phyloP scores from a whole-genome alignment of 2,888 invertebrate species.

The Xanthia togata region DNA sequence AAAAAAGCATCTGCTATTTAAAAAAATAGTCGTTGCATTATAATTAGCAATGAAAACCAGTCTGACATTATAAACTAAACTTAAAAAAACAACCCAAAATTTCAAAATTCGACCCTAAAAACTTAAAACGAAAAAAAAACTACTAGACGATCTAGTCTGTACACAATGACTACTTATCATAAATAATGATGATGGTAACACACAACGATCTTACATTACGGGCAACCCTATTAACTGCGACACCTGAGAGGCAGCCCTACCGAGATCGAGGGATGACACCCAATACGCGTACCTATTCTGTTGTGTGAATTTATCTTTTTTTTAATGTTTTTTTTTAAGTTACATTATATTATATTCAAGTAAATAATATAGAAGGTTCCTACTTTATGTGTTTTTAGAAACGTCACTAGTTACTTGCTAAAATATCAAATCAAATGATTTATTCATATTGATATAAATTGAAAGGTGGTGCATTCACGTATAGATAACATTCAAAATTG shows the following conservation, averaged over 20 bases:
- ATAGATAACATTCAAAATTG: background rate
- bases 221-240: slow-evolving; percentile 75
- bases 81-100: background rate
- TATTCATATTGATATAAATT: too few species aligned
- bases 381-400: background rate
- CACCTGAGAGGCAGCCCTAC: slow-evolving; percentile 80
- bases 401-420: background rate
- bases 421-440: background rate
- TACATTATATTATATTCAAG: background rate
- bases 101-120: background rate
- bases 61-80: background rate
- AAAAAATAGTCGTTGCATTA: background rate
- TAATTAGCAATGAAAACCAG: slow-evolving; percentile 13
- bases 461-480: too few species aligned
- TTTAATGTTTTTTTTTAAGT: background rate
- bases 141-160: slow-evolving; percentile 1
- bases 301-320: slow-evolving; percentile 1
- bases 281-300: slow-evolving; percentile 72
- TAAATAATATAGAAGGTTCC: background rate
- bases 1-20: slow-evolving; percentile 9
- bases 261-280: slow-evolving; percentile 75
- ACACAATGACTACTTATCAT: slow-evolving; percentile 62
- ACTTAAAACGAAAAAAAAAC: background rate
- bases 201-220: slow-evolving; percentile 69
- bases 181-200: slow-evolving; percentile 65